Evolutionary conservation across 2,797 vertebrate species (phyloP).

Genomic region (Parauchenoglanis ngamensis): DNA sequence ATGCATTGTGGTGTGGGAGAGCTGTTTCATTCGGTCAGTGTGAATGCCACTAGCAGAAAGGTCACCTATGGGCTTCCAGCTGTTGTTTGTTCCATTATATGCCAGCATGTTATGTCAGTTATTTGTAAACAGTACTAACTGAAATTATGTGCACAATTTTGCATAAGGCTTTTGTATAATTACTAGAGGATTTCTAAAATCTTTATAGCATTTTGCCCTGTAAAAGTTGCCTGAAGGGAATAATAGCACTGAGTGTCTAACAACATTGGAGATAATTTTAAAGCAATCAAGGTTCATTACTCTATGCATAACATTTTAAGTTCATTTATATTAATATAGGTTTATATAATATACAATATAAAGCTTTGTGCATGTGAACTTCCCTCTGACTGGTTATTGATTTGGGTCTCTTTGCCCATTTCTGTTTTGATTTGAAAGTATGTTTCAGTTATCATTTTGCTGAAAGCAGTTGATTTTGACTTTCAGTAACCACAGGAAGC

Average conservation of each 20-base stretch:
- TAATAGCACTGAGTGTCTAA: background rate
- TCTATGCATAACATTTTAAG: background rate
- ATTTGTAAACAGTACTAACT: slow-evolving; percentile 8
- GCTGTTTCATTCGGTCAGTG: slow-evolving; percentile 41
- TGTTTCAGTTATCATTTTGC: background rate
- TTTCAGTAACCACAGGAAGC: background rate
- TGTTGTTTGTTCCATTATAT: slow-evolving; percentile 47
- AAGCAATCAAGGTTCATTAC: background rate
- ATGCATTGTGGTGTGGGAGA: slow-evolving; percentile 52
- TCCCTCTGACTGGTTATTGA: too few species aligned
- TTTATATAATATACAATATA: background rate
- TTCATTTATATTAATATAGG: background rate
- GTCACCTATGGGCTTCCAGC: slow-evolving; percentile 52
- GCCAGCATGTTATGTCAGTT: slow-evolving; percentile 1
- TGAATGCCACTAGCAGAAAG: slow-evolving; percentile 52
- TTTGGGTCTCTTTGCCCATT: background rate
- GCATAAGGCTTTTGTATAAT: background rate
- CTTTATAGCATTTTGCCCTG: background rate
- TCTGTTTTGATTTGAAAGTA: background rate
- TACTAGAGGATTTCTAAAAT: background rate
- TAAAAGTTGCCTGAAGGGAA: background rate
- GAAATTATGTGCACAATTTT: background rate
- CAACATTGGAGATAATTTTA: background rate
- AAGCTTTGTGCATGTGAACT: background rate
- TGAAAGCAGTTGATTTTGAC: background rate